Evolutionary conservation across 64 coral and sea anemone genomes (phyloP), one percentile per base, ranked within the genome.

Genomic region (Orbicella faveolata): DNA sequence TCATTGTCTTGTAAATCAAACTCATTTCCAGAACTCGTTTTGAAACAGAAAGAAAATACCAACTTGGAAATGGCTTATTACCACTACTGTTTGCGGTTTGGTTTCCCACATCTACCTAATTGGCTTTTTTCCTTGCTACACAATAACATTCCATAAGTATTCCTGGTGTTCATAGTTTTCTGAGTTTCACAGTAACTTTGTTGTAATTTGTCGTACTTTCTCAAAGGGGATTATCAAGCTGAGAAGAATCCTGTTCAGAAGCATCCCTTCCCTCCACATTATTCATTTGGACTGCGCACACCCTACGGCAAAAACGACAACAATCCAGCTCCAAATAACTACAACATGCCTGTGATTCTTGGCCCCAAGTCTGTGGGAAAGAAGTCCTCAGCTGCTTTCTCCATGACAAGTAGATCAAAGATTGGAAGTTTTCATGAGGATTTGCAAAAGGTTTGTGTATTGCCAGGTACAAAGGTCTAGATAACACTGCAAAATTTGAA

Each of bases 401-500:
- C 61, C 66, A 93, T 99, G 97, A 93, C 94, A 41, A 79, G 63
- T 26, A 93, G 97, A 72, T 93, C 88, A 73, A 99, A 99, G 72
- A 99, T 99, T 88, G 97, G 97, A 77, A 92, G 94, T 88, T 99
- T 99, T 61, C 97, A 99, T 78, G 97, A 99, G 64, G 97, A 99
- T 63, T 76, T 99, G 75, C 91, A 93, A 19, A 99, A 91, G 94
- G 97, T 99, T 73, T 57, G 51, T 61, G 18, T 57, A 4, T 16
- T 41, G 10, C 2, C 20, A 78, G 21, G 64, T 35, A 75, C 10
- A 39, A 14, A 48, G 44, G 0, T 48, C 44, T 6, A 48, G 44
- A 48, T 30, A 30, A 6, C 3, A 48, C 44, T 79, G 51, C 51
- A 18, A 44, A 48, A 48, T 48, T 41, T 48, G 44, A 48, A 48